Conservation (phyloP, 92 coral and sea anemone genomes). For the Nematostella vectensis region DNA sequence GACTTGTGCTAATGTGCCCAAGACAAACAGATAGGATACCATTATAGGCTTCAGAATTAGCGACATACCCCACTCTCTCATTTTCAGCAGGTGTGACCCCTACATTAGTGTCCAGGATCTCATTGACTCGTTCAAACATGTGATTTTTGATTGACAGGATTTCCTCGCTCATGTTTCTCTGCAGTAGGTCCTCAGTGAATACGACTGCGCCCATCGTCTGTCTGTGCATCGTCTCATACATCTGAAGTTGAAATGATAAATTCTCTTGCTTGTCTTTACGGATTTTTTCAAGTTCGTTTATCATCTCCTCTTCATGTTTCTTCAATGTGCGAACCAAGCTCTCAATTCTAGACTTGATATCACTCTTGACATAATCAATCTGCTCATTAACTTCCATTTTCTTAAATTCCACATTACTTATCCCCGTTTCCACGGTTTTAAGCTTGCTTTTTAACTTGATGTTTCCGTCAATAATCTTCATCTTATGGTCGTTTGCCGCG, state of each 20-base stretch:
- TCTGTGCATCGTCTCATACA: slow-evolving; percentile 56
- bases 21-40: slow-evolving; percentile 40
- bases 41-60: slow-evolving; percentile 40
- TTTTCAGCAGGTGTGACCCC: slow-evolving; percentile 87
- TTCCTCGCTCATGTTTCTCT: slow-evolving; percentile 70
- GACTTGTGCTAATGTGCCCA: slow-evolving; percentile 71
- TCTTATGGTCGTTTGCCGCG: slow-evolving; percentile 75
- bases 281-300: slow-evolving; percentile 59
- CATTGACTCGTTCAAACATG: slow-evolving; percentile 54
- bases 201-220: slow-evolving; percentile 60
- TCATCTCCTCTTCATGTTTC: slow-evolving; percentile 68
- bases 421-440: slow-evolving; percentile 55
- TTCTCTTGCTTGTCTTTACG: slow-evolving; percentile 77
- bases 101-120: slow-evolving; percentile 42
- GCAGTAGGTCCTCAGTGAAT: slow-evolving; percentile 64
- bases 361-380: slow-evolving; percentile 70
- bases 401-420: slow-evolving; percentile 67
- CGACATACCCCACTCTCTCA: slow-evolving; percentile 72
- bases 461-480: slow-evolving; percentile 57
- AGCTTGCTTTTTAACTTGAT: slow-evolving; percentile 50
- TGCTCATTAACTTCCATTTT: slow-evolving; percentile 78
- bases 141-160: slow-evolving; percentile 66
- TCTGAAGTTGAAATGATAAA: slow-evolving; percentile 57
- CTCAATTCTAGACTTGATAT: slow-evolving; percentile 72
- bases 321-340: slow-evolving; percentile 49